phyloP scores from a whole-genome alignment of 2,113 vertebrate genomes.

The Cinclus cinclus region DNA sequence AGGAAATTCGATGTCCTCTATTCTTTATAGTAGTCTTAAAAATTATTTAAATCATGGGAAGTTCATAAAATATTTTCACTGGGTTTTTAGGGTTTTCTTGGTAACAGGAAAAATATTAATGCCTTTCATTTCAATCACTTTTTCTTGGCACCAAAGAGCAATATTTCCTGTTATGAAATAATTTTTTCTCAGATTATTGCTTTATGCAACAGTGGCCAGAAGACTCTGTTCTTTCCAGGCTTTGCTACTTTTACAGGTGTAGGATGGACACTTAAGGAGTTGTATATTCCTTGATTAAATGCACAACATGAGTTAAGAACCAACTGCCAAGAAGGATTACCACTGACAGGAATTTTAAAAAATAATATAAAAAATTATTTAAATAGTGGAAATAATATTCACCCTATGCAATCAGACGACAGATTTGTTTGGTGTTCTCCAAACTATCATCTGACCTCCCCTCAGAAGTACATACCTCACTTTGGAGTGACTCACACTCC shows the following conservation, averaged over 20 bases:
- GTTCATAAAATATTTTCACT: background rate
- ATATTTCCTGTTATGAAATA: background rate
- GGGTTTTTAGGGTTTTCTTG: background rate
- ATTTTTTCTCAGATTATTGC: background rate
- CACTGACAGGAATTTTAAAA: background rate
- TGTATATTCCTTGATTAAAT: background rate
- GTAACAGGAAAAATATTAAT: background rate
- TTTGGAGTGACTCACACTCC: background rate
- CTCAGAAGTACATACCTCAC: background rate
- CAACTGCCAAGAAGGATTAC: background rate
- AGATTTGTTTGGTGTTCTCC: background rate
- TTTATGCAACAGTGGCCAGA: background rate
- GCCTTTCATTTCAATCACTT: background rate
- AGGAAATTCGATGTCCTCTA: background rate
- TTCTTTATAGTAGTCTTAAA: background rate
- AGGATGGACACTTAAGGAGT: background rate
- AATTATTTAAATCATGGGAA: background rate
- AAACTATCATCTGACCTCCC: background rate
- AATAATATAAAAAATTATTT: background rate
- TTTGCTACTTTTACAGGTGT: background rate
- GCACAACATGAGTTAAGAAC: background rate
- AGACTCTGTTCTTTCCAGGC: background rate
- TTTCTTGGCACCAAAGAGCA: background rate
- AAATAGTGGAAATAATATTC: background rate
- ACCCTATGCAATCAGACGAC: background rate